These are phyloP conservation scores for Ara ararauna DNA, from an alignment of 2,797 vertebrate species.

Conservation along the genomic window DNA sequence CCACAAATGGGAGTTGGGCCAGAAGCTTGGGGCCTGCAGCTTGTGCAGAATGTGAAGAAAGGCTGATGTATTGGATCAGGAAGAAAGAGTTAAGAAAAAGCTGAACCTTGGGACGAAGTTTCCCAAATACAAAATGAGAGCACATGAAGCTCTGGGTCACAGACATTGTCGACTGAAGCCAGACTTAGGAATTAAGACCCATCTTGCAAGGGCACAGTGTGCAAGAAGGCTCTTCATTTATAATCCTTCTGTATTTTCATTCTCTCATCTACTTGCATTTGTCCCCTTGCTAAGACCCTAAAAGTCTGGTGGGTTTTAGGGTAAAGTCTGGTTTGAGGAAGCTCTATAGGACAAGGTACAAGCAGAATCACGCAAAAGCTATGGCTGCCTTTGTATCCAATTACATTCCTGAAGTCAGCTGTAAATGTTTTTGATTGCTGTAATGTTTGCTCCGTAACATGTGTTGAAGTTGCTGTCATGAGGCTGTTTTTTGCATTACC, in stretches of 20 bases:
- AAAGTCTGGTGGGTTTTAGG: background rate
- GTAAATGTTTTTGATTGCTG: conserved; percentile 8
- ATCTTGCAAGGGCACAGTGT: background rate
- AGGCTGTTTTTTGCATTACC: background rate
- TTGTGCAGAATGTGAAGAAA: background rate
- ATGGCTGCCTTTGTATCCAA: background rate
- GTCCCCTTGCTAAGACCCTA: background rate
- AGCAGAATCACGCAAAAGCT: background rate
- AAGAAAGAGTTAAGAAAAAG: background rate
- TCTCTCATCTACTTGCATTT: background rate
- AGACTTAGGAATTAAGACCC: background rate
- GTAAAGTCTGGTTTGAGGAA: background rate
- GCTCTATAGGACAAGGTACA: background rate
- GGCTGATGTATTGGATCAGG: background rate
- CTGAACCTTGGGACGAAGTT: background rate
- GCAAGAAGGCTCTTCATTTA: background rate
- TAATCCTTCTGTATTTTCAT: background rate
- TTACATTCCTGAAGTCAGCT: conserved; percentile 41
- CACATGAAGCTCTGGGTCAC: background rate
- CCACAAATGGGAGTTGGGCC: background rate
- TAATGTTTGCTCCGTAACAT: conserved; percentile 16
- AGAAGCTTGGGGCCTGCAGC: background rate
- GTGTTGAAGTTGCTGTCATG: background rate
- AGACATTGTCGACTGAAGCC: background rate
- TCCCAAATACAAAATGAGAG: background rate